Conservation (phyloP, 2,888 invertebrate species). For the Agonopterix arenella region DNA sequence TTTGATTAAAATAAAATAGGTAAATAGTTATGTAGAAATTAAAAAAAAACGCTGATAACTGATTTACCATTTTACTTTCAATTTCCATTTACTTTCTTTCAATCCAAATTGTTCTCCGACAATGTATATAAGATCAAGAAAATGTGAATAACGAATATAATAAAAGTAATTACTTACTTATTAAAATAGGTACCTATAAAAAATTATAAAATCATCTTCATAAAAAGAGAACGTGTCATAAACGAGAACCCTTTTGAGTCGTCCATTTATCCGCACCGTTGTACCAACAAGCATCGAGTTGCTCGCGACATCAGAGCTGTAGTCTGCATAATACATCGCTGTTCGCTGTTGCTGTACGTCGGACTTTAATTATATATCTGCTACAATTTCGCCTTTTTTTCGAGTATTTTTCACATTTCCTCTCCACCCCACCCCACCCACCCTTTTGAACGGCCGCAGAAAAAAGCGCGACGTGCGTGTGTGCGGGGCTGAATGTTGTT, state of each 20-base stretch:
- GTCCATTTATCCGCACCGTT: too few relatives aligned
- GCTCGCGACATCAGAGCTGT: slow-evolving; percentile 53
- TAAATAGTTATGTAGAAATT: too few relatives aligned
- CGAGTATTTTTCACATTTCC: slow-evolving; percentile 78
- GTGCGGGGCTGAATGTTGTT: slow-evolving; percentile 27
- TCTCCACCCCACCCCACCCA: slow-evolving; percentile 50
- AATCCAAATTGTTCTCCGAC: too few relatives aligned
- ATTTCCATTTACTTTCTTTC: too few relatives aligned
- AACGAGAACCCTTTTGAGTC: too few relatives aligned
- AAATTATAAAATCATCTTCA: not conserved
- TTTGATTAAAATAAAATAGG: too few relatives aligned
- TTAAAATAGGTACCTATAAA: too few relatives aligned
- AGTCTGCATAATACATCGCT: slow-evolving; percentile 71
- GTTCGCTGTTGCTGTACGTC: slow-evolving; percentile 65
- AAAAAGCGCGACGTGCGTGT: slow-evolving; percentile 55
- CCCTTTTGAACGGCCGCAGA: slow-evolving; percentile 62
- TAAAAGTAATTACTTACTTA: too few relatives aligned
- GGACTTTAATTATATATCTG: slow-evolving; percentile 77
- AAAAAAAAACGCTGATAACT: too few relatives aligned
- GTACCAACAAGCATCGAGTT: slow-evolving; percentile 24
- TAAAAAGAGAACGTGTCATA: not conserved
- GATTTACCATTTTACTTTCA: too few relatives aligned
- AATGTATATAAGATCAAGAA: too few relatives aligned
- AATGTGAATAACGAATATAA: too few relatives aligned
- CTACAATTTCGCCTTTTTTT: slow-evolving; percentile 77